Evolutionary conservation across 2,113 vertebrate genomes (phyloP).

Genomic region (Turdus rufiventris): DNA sequence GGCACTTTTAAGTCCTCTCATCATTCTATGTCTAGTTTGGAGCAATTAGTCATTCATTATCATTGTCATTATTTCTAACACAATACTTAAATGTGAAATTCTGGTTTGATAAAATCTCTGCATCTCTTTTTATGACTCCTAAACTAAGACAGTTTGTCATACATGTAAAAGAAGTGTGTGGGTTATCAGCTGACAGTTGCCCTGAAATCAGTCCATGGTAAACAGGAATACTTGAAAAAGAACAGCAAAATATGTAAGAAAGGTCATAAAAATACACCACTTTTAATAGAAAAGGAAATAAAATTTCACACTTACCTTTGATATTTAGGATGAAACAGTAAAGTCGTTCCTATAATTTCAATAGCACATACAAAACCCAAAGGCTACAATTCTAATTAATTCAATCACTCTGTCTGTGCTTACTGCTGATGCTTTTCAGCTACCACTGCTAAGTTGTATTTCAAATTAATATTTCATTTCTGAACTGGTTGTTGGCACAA

Average conservation of each 20-base stretch:
- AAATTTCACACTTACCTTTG: background rate
- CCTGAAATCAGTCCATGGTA: background rate
- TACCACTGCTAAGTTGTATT: background rate
- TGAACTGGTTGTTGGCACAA: background rate
- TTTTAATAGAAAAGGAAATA: background rate
- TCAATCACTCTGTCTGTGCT: background rate
- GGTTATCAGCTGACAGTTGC: background rate
- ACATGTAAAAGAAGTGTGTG: background rate
- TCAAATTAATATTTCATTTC: background rate
- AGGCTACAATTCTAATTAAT: background rate
- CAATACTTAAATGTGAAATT: background rate
- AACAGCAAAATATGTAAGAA: background rate
- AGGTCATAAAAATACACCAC: background rate
- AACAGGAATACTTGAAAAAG: background rate
- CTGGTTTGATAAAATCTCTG: background rate
- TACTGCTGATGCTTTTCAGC: background rate
- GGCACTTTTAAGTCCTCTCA: background rate
- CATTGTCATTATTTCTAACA: background rate
- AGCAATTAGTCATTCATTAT: accelerated
- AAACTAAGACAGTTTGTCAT: background rate
- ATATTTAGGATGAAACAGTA: background rate
- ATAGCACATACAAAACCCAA: background rate
- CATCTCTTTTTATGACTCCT: background rate
- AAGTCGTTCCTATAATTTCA: background rate
- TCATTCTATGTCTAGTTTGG: background rate